A percentile compares a stretch with the other conserved stretches of the same genome.
Conservation (phyloP, 2,888 invertebrate genomes). For the Cephus pulcher region DNA sequence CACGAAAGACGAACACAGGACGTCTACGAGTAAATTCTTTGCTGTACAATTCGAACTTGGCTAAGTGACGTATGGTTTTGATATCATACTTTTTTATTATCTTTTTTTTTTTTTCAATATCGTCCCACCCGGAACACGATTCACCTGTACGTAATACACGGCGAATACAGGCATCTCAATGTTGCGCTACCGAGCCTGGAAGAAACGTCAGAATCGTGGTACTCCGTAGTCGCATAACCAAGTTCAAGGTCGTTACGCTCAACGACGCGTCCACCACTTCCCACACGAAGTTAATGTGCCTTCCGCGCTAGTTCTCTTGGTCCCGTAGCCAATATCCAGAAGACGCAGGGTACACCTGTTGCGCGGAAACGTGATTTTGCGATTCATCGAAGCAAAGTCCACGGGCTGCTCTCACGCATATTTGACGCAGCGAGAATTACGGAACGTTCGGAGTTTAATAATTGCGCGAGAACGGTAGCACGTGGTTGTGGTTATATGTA, state of each 20-base stretch:
- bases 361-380: not conserved
- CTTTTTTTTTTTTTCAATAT: not conserved
- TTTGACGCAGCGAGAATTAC: not conserved
- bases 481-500: not conserved
- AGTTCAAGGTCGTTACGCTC: conserved; percentile 52
- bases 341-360: not conserved
- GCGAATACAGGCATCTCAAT: not conserved
- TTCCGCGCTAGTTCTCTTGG: conserved; percentile 13
- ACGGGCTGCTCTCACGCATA: not conserved
- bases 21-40: not conserved
- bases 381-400: not conserved
- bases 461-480: not conserved
- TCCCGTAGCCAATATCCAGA: not conserved
- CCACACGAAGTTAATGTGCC: conserved; percentile 18
- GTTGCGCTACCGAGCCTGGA: not conserved
- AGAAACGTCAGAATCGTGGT: conserved; percentile 14
- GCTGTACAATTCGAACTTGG: not conserved
- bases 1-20: not conserved
- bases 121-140: not conserved
- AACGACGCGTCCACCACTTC: conserved; percentile 36
- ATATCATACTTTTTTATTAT: not conserved
- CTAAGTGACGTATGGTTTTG: not conserved
- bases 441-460: not conserved
- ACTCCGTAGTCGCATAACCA: conserved; percentile 31
- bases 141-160: not conserved